These are phyloP conservation scores for Carposina sasakii DNA, from an alignment of 1,140 invertebrate species.

Conservation along the genomic window DNA sequence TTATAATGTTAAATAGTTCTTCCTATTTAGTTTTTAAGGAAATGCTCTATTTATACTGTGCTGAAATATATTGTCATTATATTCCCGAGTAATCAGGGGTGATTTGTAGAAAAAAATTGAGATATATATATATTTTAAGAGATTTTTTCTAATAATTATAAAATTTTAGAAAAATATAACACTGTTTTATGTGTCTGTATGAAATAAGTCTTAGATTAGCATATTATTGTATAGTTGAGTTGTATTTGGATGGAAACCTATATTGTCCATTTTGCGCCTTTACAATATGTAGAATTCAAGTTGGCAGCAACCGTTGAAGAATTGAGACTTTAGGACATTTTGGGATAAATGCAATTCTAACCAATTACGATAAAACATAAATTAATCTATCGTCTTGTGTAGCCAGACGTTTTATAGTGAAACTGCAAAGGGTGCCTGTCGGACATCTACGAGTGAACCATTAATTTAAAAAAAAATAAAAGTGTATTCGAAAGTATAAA, in stretches of 20 bases:
- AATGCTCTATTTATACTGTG: constrained; percentile 64
- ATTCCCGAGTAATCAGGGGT: constrained; percentile 30
- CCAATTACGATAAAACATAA: too few relatives aligned
- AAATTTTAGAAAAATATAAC: constrained; percentile 59
- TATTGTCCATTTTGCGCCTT: too few relatives aligned
- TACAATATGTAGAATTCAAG: too few relatives aligned
- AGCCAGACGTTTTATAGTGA: too few relatives aligned
- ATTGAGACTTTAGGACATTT: too few relatives aligned
- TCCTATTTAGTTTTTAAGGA: constrained; percentile 62
- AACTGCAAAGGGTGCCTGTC: constrained; percentile 50
- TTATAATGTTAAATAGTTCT: constrained; percentile 60
- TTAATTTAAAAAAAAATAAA: too few relatives aligned
- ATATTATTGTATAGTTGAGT: constrained; percentile 29
- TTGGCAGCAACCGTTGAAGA: too few relatives aligned
- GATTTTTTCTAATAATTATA: constrained; percentile 68
- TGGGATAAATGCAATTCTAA: too few relatives aligned
- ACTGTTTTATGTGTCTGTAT: constrained; percentile 62
- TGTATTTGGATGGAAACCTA: too few relatives aligned
- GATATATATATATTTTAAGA: constrained; percentile 73
- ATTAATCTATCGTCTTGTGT: too few relatives aligned
- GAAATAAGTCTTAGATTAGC: constrained; percentile 50
- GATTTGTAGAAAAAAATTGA: constrained; percentile 55
- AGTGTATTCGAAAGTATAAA: constrained; percentile 30
- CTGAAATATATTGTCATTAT: constrained; percentile 42
- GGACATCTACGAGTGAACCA: constrained; percentile 49